Evolutionary conservation across 2,888 invertebrate species (phyloP).

Genomic region (Smittia aterrima): DNA sequence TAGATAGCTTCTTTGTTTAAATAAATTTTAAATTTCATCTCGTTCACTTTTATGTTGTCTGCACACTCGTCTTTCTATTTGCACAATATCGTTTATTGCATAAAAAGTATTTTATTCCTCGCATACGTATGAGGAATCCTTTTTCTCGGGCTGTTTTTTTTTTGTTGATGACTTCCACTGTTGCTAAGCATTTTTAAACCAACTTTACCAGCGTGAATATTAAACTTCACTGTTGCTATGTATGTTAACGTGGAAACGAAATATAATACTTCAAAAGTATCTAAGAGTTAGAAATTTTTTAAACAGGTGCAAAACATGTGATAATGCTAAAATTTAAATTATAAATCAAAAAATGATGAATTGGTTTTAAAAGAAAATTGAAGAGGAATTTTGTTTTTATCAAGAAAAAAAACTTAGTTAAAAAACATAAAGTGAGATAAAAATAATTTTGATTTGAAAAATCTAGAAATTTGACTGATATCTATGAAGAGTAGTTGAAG

Average conservation of each 20-base stretch:
- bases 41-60: slow-evolving; percentile 8
- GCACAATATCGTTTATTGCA: slow-evolving; percentile 29
- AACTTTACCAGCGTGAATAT: slow-evolving; percentile 75
- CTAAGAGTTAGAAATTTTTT: background rate
- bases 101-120: slow-evolving; percentile 3
- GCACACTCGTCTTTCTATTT: background rate
- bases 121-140: slow-evolving; percentile 3
- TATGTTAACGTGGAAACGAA: slow-evolving; percentile 26
- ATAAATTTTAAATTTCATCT: slow-evolving; percentile 80
- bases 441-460: background rate
- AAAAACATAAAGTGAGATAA: too few relatives aligned
- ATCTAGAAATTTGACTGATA: background rate
- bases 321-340: too few relatives aligned
- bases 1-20: slow-evolving; percentile 74
- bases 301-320: too few relatives aligned
- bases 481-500: too few relatives aligned
- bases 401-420: too few relatives aligned
- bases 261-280: background rate
- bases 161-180: slow-evolving; percentile 38
- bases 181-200: slow-evolving; percentile 26
- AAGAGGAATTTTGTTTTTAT: too few relatives aligned
- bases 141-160: background rate
- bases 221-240: slow-evolving; percentile 89
- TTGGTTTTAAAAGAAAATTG: too few relatives aligned
- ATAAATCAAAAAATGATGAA: too few relatives aligned